Conservation (phyloP, 2,113 vertebrate genomes). For the Dendrocopos noguchii region DNA sequence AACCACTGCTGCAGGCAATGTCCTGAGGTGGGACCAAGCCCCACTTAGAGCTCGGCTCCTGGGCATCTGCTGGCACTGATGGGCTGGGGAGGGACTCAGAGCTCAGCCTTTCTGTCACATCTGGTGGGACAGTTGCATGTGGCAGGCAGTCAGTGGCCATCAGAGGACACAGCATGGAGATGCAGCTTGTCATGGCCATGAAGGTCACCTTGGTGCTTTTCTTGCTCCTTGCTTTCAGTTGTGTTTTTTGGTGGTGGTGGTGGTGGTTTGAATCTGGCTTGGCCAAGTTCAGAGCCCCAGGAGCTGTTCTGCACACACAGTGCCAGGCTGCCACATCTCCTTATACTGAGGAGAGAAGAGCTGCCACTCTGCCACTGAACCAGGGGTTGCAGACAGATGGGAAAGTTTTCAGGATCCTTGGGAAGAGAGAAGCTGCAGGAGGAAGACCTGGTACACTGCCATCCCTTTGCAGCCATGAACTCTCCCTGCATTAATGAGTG, state of each 20-base stretch:
- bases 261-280: background rate
- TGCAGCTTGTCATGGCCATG: background rate
- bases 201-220: background rate
- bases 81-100: background rate
- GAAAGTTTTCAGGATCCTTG: background rate
- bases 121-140: background rate
- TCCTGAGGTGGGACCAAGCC: background rate
- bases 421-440: background rate
- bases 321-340: accelerated
- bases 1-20: background rate
- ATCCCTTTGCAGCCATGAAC: background rate
- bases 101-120: background rate
- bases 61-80: background rate
- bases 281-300: background rate
- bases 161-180: background rate
- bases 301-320: background rate
- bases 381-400: background rate
- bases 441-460: background rate
- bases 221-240: background rate
- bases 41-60: background rate
- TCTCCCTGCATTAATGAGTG: background rate
- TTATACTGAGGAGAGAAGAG: background rate
- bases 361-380: background rate
- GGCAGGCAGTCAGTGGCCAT: background rate
- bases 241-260: background rate